Conservation (phyloP, 1,140 invertebrate species). For the Aphis gossypii region DNA sequence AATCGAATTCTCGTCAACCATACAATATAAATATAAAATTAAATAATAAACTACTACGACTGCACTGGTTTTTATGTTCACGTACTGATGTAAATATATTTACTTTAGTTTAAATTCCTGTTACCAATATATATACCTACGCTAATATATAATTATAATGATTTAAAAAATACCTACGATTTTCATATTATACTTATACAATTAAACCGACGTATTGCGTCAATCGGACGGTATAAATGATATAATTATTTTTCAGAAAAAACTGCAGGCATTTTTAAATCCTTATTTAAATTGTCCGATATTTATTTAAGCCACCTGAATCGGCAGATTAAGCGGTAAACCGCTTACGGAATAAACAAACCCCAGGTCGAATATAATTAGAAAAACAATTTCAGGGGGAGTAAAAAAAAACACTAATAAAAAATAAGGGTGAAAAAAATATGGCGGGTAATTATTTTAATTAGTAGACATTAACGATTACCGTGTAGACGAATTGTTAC, state of each 20-base stretch:
- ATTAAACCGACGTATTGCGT: not conserved
- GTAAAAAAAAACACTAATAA: not conserved
- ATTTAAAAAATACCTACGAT: not conserved
- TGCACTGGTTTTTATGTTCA: not conserved
- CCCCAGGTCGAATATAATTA: not conserved
- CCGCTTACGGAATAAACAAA: conserved; percentile 40
- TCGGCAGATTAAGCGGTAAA: conserved; percentile 25
- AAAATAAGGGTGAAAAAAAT: not conserved
- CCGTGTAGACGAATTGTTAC: not conserved
- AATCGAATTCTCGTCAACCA: not conserved
- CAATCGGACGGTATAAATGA: not conserved
- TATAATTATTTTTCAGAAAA: not conserved
- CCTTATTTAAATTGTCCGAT: conserved; percentile 17
- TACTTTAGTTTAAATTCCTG: not conserved
- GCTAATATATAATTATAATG: not conserved
- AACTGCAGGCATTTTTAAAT: not conserved
- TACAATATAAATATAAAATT: not conserved
- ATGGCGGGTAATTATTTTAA: conserved; percentile 16
- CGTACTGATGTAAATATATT: not conserved
- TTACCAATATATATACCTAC: too few species aligned
- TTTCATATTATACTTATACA: not conserved
- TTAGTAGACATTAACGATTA: conserved; percentile 17
- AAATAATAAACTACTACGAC: not conserved
- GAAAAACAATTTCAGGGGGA: conserved; percentile 3
- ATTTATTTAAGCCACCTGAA: conserved; percentile 27